Base-by-base conservation (phyloP, 2,888 invertebrate genomes). In the Beris chalybata region DNA sequence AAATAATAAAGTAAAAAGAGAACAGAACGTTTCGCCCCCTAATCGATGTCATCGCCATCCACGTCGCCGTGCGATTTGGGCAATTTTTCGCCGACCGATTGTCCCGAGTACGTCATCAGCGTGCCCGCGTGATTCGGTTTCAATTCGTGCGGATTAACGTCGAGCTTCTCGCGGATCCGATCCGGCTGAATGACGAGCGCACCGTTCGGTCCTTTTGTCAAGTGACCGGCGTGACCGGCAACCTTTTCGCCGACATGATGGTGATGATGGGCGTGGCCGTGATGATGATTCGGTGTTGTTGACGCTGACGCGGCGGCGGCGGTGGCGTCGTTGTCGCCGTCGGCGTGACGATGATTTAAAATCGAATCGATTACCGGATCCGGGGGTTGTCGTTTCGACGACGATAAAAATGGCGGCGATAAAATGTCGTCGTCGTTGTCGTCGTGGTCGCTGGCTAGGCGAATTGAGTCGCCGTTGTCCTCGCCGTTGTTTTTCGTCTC, bases 61-160 rank as follows among this genome's bases (percentile, higher is more conserved):
- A 7, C 38, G 38, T 38, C 38, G 38, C 9, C 2, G 38, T 7
- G 7, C 38, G 38, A 38, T 38, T 38, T 38, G 7, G 38, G 38
- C 22, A 3, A 1, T 1, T 38, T 38, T 7, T 38, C 38, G 38
- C 5, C 38, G 9, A 38, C 9, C 38, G 9, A 22, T 67, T 77
- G 76, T 70, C 76, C 77, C 65, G 76, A 79, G 72, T 86, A 86
- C 71, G 84, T 83, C 68, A 87, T 82, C 57, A 86, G 83, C 50
- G 84, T 82, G 0, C 86, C 86, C 65, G 84, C 85, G 52, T 85
- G 82, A 50, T 86, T 86, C 2, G 86, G 86, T 70, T 84, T 84
- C 52, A 86, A 76, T 67, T 85, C 82, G 70, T 86, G 85, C 0
- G 85, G 83, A 67, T 85, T 85, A 12, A 86, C 82, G 72, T 85